phyloP scores from a whole-genome alignment of 2,797 vertebrate species.

The Sylvia borin region DNA sequence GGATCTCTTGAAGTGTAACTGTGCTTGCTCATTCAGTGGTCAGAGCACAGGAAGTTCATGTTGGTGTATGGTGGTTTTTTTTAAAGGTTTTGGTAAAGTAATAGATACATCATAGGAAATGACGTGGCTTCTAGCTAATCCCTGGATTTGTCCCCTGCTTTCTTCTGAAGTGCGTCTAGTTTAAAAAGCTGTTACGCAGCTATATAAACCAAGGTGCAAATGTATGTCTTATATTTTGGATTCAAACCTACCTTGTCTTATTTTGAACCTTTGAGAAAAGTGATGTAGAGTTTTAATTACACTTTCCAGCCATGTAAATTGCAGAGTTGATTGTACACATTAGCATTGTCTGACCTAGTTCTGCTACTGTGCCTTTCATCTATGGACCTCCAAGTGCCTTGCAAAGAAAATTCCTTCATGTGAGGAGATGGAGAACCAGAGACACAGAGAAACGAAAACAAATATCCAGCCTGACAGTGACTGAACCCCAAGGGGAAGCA shows the following conservation, averaged over 20 bases:
- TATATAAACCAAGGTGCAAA: background rate
- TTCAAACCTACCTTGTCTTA: background rate
- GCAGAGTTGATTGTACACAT: conserved; percentile 25
- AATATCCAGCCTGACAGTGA: background rate
- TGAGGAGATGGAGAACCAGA: background rate
- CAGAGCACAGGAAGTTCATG: conserved; percentile 52
- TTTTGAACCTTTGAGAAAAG: conserved; percentile 27
- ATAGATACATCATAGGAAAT: conserved; percentile 65
- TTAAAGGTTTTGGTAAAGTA: conserved; percentile 48
- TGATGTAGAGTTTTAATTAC: conserved; percentile 38
- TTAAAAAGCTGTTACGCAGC: background rate
- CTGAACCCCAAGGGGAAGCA: background rate
- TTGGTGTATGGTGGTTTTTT: background rate
- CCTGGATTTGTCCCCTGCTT: conserved; percentile 16
- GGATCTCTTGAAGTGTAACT: conserved; percentile 10
- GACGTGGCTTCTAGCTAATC: conserved; percentile 41
- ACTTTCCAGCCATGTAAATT: conserved; percentile 25
- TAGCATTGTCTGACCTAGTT: conserved; percentile 53
- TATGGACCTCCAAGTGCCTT: background rate
- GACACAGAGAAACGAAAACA: background rate
- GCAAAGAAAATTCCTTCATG: background rate
- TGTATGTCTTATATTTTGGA: background rate
- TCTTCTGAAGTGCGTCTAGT: conserved; percentile 43
- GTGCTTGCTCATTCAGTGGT: conserved; percentile 61
- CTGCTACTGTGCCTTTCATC: conserved; percentile 27